Base-by-base conservation (phyloP, 1,140 invertebrate species). In the Araneus ventricosus region DNA sequence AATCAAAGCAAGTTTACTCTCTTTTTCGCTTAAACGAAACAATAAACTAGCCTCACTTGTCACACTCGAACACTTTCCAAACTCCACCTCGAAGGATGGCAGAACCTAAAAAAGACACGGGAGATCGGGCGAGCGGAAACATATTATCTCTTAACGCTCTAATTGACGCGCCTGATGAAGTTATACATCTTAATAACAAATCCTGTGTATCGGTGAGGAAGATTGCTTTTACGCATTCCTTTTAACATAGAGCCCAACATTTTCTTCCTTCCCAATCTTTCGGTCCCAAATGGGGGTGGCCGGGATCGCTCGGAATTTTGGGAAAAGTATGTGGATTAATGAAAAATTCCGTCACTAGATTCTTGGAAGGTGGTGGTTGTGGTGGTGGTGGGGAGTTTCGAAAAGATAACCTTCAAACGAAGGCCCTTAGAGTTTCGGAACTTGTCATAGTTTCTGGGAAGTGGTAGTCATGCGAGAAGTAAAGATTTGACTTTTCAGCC, bases 271-370 rank as follows among this genome's bases (percentile, higher is more conserved):
- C 80, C 37, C 37, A 20, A 45, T 84, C 82, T 52, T 17, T 45
- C 22, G 4, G 24, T 84, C 82, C 82, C 45, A 45, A 84, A 52
- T 84, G 82, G 63, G n/a, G 27, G 63, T 67, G 27, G 10, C 63
- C 27, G 27, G 80, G 82, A 61, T 8, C 85, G 59, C 59, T 2
- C 8, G 34, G 61, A 90, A 80, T 80, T 90, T 59, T 27, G 34
- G 20, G 17, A 80, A 45, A 90, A 80, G 88, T 80, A 90, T 80
- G 87, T n/a, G 88, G 88, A 90, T 90, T 90, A 90, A 90, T 90
- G 88, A 90, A 90, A 90, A 90, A 90, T 90, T 80, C 88, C 88
- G 34, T 8, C n/a, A 24, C 75, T 37, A 17, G n/a, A 90, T 80
- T 90, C 61, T 52, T 34, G 84, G 52, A 39, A 37, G 27, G 34